Evolutionary conservation across 2,797 vertebrate species (phyloP), one percentile per base, ranked within the genome.

Genomic region (Schizopygopsis malacanthus): DNA sequence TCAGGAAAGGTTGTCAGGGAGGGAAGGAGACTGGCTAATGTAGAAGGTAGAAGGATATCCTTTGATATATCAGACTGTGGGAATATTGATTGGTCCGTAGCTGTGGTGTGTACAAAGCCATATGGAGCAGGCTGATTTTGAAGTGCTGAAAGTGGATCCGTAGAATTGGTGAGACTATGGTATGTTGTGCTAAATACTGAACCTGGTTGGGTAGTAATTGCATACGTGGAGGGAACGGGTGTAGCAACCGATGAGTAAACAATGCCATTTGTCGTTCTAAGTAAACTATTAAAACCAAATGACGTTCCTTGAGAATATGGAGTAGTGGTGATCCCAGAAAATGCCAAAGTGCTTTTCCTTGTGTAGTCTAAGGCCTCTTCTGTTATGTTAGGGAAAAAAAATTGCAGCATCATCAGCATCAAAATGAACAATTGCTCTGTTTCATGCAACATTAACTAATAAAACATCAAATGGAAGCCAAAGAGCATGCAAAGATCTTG

Each of bases 291-390:
- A 91, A 96, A 78, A 45, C 96, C 95, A 92, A 96, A 97, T 1
- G 96, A 94, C 90, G 96, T 94, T 89, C 95, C 94, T 92, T 97
- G 96, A 89, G 96, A 96, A 94, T 96, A 97, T 86, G 97, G 96
- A 80, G 95, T 92, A 88, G 95, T 94, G 92, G 94, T 95, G 93
- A 96, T 96, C 73, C 95, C 95, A 90, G 95, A 92, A 92, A 97
- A 96, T 88, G 92, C 77, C 94, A 95, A 95, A 94, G 95, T 92
- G 86, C 95, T 96, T 97, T 97, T 99, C 96, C 96, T 97, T 95
- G 97, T 98, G 94, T 97, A 99, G 96, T 99, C 97, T 95, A 98
- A 95, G 93, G 97, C 96, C 95, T 97, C 96, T 97, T 98, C 98
- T 99, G 97, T 95, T 97, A 97, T 92, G 95, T 96, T 90, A 96